Evolutionary conservation across 2,888 invertebrate species (phyloP).

Genomic region (Tenthredo mesomela): DNA sequence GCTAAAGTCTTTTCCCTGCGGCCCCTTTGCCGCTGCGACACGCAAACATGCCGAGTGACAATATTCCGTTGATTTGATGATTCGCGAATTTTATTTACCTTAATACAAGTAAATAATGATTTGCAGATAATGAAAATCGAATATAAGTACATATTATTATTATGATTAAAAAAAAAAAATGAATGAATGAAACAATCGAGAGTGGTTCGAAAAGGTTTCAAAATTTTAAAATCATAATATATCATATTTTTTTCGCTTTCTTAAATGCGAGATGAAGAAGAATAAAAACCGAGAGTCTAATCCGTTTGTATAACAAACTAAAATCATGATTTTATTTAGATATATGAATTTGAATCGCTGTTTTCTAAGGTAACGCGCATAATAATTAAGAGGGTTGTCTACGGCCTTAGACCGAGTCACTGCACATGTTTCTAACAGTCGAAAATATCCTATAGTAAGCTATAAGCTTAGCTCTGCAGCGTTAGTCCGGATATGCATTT

Average conservation of each 20-base stretch:
- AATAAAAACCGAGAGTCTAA: too few relatives aligned
- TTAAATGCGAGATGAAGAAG: background rate
- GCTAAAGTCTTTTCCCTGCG: too few relatives aligned
- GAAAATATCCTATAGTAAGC: background rate
- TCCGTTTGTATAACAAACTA: background rate
- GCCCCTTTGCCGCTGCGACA: background rate
- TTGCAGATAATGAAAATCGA: background rate
- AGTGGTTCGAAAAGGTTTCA: background rate
- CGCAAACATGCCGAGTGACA: background rate
- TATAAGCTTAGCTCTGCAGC: background rate
- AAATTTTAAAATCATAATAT: background rate
- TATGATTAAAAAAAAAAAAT: background rate
- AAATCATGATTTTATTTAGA: background rate
- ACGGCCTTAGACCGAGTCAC: background rate
- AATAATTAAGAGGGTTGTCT: background rate
- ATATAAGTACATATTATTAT: too few relatives aligned
- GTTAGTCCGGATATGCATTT: constrained; percentile 35
- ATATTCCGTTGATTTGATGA: background rate
- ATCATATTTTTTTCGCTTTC: background rate
- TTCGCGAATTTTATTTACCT: background rate
- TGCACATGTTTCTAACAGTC: constrained; percentile 24
- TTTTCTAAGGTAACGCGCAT: background rate
- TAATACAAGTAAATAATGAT: background rate
- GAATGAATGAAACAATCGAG: too few relatives aligned
- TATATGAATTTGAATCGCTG: background rate